Evolutionary conservation across 2,797 vertebrate species (phyloP).

Genomic region (Avahi laniger): DNA sequence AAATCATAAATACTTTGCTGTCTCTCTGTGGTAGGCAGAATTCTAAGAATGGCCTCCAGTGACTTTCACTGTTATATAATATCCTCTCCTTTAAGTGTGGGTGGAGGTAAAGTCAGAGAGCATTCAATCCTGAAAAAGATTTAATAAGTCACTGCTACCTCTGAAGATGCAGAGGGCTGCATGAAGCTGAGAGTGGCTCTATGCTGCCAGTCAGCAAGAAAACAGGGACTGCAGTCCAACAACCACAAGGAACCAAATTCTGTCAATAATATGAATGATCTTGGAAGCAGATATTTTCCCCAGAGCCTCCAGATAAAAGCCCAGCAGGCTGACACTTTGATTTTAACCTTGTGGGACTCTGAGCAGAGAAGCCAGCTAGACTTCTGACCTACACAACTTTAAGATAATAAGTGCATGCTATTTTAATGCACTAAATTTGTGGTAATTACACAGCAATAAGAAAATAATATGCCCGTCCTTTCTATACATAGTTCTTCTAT

Average conservation of each 20-base stretch:
- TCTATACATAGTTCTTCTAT: background rate
- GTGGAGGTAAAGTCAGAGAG: background rate
- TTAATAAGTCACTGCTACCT: background rate
- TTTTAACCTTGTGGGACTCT: constrained; percentile 12
- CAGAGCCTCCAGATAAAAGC: background rate
- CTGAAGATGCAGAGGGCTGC: background rate
- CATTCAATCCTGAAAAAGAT: background rate
- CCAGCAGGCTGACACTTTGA: background rate
- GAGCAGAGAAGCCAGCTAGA: background rate
- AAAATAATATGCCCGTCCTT: background rate
- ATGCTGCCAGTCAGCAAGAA: constrained; percentile 1
- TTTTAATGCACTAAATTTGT: background rate
- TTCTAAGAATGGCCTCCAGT: background rate
- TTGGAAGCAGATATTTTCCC: background rate
- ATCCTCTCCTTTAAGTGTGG: background rate
- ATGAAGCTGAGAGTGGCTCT: background rate
- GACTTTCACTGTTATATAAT: background rate
- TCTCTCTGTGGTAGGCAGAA: background rate
- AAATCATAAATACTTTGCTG: background rate
- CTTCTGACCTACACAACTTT: background rate
- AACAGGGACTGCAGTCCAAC: background rate
- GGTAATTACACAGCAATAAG: background rate
- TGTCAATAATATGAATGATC: background rate
- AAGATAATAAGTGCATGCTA: background rate
- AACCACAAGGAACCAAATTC: background rate